Conservation (phyloP, 2,113 vertebrate genomes). For the Podiceps cristatus region DNA sequence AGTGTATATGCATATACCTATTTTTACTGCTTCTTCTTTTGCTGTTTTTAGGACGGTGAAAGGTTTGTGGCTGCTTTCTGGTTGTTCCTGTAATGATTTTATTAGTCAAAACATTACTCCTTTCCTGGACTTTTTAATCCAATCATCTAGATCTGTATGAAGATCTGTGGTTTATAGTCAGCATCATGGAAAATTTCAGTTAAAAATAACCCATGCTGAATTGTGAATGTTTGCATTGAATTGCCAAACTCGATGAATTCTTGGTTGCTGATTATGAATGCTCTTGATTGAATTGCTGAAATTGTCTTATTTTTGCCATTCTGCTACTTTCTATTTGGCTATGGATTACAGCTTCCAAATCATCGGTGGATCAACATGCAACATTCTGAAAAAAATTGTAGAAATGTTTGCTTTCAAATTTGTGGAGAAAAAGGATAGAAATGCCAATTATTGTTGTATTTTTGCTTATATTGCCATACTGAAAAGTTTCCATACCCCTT, state of each 20-base stretch:
- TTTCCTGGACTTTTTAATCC: not conserved
- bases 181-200: not conserved
- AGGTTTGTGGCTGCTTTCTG: not conserved
- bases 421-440: not conserved
- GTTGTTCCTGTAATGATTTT: not conserved
- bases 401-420: not conserved
- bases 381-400: not conserved
- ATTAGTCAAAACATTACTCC: not conserved
- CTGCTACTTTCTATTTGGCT: not conserved
- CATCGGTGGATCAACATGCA: accelerated
- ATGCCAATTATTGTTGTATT: not conserved
- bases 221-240: not conserved
- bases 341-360: not conserved
- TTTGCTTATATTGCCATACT: not conserved
- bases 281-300: not conserved
- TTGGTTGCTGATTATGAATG: not conserved
- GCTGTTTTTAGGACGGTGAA: not conserved
- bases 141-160: not conserved
- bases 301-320: not conserved
- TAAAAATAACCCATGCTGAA: not conserved
- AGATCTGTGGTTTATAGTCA: not conserved
- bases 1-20: accelerated
- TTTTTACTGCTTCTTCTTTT: not conserved
- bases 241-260: not conserved
- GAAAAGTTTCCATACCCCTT: accelerated